Evolutionary conservation across 37 sponge, comb jelly and placozoan genomes (phyloP).

Genomic region (Dysidea cf. avara): DNA sequence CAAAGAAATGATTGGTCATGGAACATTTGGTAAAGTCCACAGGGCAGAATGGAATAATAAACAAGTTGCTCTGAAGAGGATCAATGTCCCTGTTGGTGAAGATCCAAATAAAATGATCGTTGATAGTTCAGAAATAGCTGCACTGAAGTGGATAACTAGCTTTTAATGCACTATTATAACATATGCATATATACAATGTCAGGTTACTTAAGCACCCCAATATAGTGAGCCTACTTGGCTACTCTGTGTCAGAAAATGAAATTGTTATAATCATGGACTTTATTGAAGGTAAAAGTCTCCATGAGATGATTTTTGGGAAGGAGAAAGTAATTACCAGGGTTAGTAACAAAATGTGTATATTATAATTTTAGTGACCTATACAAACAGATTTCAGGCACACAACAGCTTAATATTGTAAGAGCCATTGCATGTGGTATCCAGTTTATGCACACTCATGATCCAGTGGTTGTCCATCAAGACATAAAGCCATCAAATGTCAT

Average conservation of each 20-base stretch:
- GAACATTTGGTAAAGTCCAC: too few relatives aligned
- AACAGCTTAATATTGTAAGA: conserved; percentile 6
- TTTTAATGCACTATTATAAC: neutral
- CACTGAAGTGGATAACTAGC: too few relatives aligned
- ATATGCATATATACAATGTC: neutral
- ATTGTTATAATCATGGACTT: conserved; percentile 5
- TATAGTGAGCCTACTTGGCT: neutral
- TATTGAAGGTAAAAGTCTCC: neutral
- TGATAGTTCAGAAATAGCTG: too few relatives aligned
- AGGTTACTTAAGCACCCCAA: conserved; percentile 5
- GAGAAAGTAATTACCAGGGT: too few relatives aligned
- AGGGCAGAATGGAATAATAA: too few relatives aligned
- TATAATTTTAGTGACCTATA: too few relatives aligned
- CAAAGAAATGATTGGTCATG: too few relatives aligned
- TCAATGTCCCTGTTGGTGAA: too few relatives aligned
- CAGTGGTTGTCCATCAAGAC: neutral
- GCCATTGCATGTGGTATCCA: conserved; percentile 25
- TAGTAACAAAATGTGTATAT: too few relatives aligned
- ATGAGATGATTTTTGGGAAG: neutral
- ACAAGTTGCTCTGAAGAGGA: too few relatives aligned
- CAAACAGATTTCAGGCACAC: too few relatives aligned
- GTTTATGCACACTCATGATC: neutral
- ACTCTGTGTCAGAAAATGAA: neutral
- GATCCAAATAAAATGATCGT: too few relatives aligned
- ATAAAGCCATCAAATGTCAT: conserved; percentile 8